Percentiles rank a stretch among this genome's conserved stretches.
Conservation (phyloP, 1,140 invertebrate species). For the Drosophila aff. region DNA sequence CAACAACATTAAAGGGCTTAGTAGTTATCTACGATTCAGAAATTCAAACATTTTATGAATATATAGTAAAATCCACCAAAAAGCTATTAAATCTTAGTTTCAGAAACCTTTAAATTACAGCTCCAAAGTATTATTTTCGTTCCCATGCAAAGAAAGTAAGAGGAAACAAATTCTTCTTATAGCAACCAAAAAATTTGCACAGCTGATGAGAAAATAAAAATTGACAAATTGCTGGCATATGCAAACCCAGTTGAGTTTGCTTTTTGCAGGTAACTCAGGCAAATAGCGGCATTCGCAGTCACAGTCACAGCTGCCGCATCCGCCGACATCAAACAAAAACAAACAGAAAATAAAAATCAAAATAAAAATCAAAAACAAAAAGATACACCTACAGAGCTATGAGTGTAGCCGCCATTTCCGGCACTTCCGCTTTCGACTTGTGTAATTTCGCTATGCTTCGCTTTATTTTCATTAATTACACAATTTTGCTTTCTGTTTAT, state of each 20-base stretch:
- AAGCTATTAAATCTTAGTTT: no score
- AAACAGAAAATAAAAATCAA: constrained; percentile 19
- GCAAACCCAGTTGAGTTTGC: constrained; percentile 36
- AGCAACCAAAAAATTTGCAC: not conserved
- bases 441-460: constrained; percentile 62
- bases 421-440: constrained; percentile 76
- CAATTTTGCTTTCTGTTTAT: constrained; percentile 68
- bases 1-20: not conserved
- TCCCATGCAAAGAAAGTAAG: constrained; percentile 13
- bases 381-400: constrained; percentile 46
- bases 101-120: not conserved
- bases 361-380: constrained; percentile 17
- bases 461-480: constrained; percentile 64
- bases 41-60: no score
- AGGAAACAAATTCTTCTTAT: not conserved
- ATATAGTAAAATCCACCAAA: no score
- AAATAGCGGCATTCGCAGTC: constrained; percentile 25
- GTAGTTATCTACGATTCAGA: not conserved
- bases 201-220: constrained; percentile 40
- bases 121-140: no score
- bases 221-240: constrained; percentile 40
- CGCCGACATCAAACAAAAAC: constrained; percentile 46
- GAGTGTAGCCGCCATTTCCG: constrained; percentile 60
- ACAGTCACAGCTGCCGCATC: constrained; percentile 58
- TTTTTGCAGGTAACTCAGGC: constrained; percentile 20